Evolutionary conservation across 2,888 invertebrate genomes (phyloP).

Genomic region (Caenorhabditis becei): DNA sequence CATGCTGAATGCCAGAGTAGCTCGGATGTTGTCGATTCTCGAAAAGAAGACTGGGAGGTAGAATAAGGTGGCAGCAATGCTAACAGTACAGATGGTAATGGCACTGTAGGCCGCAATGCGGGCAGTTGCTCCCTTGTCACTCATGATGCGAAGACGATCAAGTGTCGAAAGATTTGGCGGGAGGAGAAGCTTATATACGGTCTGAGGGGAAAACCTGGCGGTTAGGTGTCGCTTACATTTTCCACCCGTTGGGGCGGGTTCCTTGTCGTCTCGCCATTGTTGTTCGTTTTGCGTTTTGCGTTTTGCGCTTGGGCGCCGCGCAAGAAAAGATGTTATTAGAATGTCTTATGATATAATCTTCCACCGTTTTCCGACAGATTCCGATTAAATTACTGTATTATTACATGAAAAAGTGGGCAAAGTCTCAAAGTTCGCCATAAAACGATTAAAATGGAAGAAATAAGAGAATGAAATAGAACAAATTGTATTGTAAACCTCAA

Average conservation of each 20-base stretch:
- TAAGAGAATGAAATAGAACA: too few relatives aligned
- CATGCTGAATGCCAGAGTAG: constrained; percentile 64
- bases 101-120: constrained; percentile 65
- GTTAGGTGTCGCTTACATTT: constrained; percentile 58
- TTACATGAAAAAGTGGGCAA: not conserved
- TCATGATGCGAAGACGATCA: constrained; percentile 39
- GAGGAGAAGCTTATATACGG: constrained; percentile 45
- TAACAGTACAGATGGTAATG: constrained; percentile 65
- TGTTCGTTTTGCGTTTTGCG: constrained; percentile 31
- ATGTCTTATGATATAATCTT: constrained; percentile 23
- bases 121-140: constrained; percentile 49
- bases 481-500: not conserved
- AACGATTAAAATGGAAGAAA: not conserved
- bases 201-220: constrained; percentile 46
- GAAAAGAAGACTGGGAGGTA: constrained; percentile 65
- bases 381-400: constrained; percentile 5
- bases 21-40: constrained; percentile 61
- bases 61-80: constrained; percentile 63
- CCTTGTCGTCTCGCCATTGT: constrained; percentile 45
- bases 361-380: not conserved
- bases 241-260: constrained; percentile 39
- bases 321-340: constrained; percentile 19
- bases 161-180: constrained; percentile 27
- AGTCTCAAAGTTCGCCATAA: not conserved
- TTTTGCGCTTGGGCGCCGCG: constrained; percentile 6